phyloP scores from a whole-genome alignment of 2,113 vertebrate species.

The Dryoscopus gambensis region DNA sequence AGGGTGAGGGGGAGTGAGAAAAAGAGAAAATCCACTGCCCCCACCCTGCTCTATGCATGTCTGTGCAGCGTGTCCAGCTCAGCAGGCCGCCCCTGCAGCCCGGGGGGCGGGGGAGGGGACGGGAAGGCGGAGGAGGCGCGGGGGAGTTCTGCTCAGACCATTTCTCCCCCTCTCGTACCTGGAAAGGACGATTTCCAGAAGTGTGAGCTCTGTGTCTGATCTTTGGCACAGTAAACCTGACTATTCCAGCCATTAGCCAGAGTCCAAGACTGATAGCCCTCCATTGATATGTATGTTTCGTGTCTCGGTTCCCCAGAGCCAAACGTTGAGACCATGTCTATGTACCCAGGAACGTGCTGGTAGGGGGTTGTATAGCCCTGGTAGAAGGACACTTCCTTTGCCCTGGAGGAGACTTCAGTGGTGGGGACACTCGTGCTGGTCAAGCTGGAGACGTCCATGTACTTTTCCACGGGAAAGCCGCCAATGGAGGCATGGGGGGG shows the following conservation, averaged over 20 bases:
- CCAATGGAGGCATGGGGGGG: slow-evolving; percentile 76
- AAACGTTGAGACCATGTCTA: slow-evolving; percentile 84
- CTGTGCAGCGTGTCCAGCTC: not conserved
- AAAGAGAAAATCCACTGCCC: not conserved
- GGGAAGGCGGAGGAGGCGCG: not conserved
- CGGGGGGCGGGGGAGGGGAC: slow-evolving; percentile 1
- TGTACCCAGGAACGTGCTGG: slow-evolving; percentile 81
- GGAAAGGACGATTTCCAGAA: slow-evolving; percentile 86
- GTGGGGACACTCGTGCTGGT: slow-evolving; percentile 74
- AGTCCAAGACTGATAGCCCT: slow-evolving; percentile 84
- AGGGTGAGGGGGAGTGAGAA: not conserved
- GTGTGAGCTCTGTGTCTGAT: slow-evolving; percentile 82
- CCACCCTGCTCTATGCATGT: not conserved
- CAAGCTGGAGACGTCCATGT: slow-evolving; percentile 82
- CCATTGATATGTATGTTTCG: slow-evolving; percentile 81
- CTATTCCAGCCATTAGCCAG: slow-evolving; percentile 85
- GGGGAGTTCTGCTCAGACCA: not conserved
- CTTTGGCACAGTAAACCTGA: slow-evolving; percentile 83
- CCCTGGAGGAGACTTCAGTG: slow-evolving; percentile 75
- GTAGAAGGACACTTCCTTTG: slow-evolving; percentile 83
- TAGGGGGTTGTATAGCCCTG: slow-evolving; percentile 81
- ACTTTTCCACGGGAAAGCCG: slow-evolving; percentile 81
- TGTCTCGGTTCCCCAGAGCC: slow-evolving; percentile 78
- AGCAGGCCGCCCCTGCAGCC: slow-evolving; percentile 5
- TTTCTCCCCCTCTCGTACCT: slow-evolving; percentile 73